These are phyloP conservation scores for Phaedon cochleariae DNA, from an alignment of 2,888 invertebrate genomes.

Conservation along the genomic window DNA sequence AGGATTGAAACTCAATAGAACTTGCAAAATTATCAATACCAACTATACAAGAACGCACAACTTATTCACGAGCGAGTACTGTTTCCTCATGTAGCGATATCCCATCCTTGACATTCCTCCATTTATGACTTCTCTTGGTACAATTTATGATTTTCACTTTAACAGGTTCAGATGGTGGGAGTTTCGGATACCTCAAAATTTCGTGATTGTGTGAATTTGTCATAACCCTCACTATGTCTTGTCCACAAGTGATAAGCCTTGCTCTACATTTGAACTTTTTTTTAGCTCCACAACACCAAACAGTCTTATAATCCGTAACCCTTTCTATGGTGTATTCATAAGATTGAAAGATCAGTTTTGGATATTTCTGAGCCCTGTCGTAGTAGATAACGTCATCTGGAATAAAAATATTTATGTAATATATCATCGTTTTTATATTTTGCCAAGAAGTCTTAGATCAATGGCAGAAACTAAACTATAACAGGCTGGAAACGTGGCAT, in stretches of 20 bases:
- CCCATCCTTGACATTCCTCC: no score
- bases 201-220: slow-evolving; percentile 18
- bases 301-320: slow-evolving; percentile 5
- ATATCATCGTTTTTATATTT: no score
- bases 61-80: no score
- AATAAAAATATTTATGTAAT: slow-evolving; percentile 10
- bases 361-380: slow-evolving; percentile 45
- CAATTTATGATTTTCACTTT: slow-evolving; percentile 19
- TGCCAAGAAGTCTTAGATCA: no score
- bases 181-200: background rate
- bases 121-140: no score
- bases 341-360: slow-evolving; percentile 44
- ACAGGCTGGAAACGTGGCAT: no score
- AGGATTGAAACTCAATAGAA: no score
- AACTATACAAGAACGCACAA: no score
- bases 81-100: no score
- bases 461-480: no score
- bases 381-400: slow-evolving; percentile 30
- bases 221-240: slow-evolving; percentile 17
- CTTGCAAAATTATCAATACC: no score
- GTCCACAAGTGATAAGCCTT: slow-evolving; percentile 13
- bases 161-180: background rate
- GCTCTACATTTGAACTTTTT: slow-evolving; percentile 22
- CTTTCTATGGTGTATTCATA: slow-evolving; percentile 38
- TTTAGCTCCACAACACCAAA: slow-evolving; percentile 23